Evolutionary conservation across 2,797 vertebrate genomes (phyloP).

Genomic region (Urophycis tenuis): DNA sequence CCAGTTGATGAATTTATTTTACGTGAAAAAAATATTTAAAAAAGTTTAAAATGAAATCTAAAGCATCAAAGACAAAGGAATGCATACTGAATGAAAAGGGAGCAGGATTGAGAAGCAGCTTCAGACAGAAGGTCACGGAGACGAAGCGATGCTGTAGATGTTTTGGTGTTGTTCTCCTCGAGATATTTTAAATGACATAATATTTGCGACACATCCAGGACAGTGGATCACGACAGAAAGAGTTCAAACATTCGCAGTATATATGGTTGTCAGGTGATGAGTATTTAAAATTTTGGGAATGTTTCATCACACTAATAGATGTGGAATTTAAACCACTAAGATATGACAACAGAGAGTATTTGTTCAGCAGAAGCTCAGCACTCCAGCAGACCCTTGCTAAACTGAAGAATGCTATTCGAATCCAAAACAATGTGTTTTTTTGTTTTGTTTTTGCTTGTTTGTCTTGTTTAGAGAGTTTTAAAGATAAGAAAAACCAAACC

Average conservation of each 20-base stretch:
- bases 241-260: conserved; percentile 55
- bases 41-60: conserved; percentile 58
- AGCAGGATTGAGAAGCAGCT: conserved; percentile 58
- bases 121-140: conserved; percentile 58
- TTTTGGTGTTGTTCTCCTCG: conserved; percentile 59
- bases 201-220: conserved; percentile 65
- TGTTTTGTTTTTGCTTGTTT: conserved; percentile 36
- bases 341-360: conserved; percentile 39
- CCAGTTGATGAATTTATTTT: conserved; percentile 64
- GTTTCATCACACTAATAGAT: neutral
- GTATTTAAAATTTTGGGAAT: conserved; percentile 30
- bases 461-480: conserved; percentile 49
- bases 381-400: neutral
- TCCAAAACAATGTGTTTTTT: conserved; percentile 39
- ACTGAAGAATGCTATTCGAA: conserved; percentile 26
- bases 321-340: conserved; percentile 34
- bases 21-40: conserved; percentile 62
- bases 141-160: conserved; percentile 58
- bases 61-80: conserved; percentile 62
- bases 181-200: conserved; percentile 45
- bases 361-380: conserved; percentile 39
- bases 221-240: conserved; percentile 56
- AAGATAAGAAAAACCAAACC: conserved; percentile 62
- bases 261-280: conserved; percentile 38
- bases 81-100: conserved; percentile 59